Conservation (phyloP, 2,113 vertebrate genomes). For the Centropus bengalensis region DNA sequence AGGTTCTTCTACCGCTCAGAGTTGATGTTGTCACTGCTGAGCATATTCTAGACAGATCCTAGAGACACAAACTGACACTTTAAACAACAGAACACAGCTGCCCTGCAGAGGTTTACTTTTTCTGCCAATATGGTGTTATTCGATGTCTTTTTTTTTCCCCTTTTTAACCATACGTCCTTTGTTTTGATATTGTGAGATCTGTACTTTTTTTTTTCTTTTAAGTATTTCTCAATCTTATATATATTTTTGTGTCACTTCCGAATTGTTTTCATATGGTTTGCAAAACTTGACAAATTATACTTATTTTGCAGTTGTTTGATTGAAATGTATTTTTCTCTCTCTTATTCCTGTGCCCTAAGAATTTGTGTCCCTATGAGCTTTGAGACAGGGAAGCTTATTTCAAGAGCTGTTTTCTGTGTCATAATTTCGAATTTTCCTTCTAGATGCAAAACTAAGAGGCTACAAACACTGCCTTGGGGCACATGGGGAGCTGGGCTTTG, state of each 20-base stretch:
- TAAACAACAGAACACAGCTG: constrained; percentile 54
- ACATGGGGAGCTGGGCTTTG: background rate
- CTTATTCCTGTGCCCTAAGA: background rate
- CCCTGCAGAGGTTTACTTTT: constrained; percentile 60
- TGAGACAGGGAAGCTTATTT: constrained; percentile 14
- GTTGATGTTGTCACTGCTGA: constrained; percentile 32
- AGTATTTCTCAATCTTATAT: constrained; percentile 62
- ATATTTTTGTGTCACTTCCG: constrained; percentile 68
- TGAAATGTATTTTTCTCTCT: constrained; percentile 52
- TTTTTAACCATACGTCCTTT: constrained; percentile 48
- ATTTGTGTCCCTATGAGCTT: background rate
- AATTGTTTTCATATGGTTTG: constrained; percentile 62
- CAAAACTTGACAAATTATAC: constrained; percentile 65
- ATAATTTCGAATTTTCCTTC: constrained; percentile 3
- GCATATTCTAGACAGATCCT: background rate
- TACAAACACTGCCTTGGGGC: background rate
- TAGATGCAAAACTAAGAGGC: constrained; percentile 9
- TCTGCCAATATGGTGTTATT: constrained; percentile 56
- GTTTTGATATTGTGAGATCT: constrained; percentile 63
- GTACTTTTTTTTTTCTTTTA: constrained; percentile 52
- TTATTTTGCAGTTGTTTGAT: constrained; percentile 22
- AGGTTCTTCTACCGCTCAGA: constrained; percentile 52
- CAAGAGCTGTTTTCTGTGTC: constrained; percentile 2
- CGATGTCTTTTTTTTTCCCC: background rate
- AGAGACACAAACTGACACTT: constrained; percentile 63